Base-by-base conservation (phyloP, 2,888 invertebrate species). In the Pristionchus arcanus region DNA sequence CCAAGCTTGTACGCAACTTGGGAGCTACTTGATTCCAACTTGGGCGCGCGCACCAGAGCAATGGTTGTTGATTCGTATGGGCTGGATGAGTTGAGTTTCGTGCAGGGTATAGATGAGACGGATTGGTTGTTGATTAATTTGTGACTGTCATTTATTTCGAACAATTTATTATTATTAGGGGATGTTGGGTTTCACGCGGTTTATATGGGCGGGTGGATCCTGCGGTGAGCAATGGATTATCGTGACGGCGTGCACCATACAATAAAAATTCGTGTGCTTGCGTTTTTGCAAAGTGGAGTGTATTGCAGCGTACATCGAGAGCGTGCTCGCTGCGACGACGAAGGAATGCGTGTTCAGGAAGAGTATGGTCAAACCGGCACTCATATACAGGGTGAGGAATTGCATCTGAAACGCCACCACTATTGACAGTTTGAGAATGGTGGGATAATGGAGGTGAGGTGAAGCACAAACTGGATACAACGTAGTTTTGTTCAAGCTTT, bases 301-400 rank as follows among this genome's bases (percentile, higher is more conserved):
- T 2, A 25, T 81, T 89, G 25, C 55, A 89, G 89, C 49, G 34
- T 68, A 83, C n/a, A 13, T 84, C 25, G 84, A 89, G 85, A 68
- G 49, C 34, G 68, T 85, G 15, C 66, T 89, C 4, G 49, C 84
- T 16, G 49, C 15, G 13, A 71, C 85, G 28, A 34, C n/a, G 31
- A 63, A 31, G 28, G 25, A 68, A 5, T 28, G 34, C n/a, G 34
- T 49, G 28, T 68, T 53, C 81, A 66, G 77, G 85, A 89, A 84
- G 84, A 89, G 89, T 31, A 68, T 84, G 21, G 89, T 89, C 21
- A 25, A 15, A 13, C 89, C 89, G 71, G 95, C 95, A 90, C 95
- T 97, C 55, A 96, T 97, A 93, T 95, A 96, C 88, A 95, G 96
- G 83, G 95, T 97, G 0, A 96, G 96, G 42, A 15, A 21, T 74